Conservation (phyloP, 2,888 invertebrate species). For the Eupithecia insigniata region DNA sequence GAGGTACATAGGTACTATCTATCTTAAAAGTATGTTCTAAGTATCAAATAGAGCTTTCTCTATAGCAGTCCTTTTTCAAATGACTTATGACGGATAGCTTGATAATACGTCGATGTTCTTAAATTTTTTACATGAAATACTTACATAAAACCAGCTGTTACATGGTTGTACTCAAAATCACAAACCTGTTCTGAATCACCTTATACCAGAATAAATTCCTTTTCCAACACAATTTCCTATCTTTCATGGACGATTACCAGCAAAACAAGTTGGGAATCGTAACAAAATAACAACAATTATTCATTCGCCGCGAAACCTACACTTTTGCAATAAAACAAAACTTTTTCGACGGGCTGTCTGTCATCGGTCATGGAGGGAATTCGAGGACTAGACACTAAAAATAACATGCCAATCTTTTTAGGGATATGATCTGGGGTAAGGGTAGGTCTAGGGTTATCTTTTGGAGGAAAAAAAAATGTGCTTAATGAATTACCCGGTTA, state of each 20-base stretch:
- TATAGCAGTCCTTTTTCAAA: too few species aligned
- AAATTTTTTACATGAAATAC: too few species aligned
- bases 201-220: constrained; percentile 5
- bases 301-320: constrained; percentile 37
- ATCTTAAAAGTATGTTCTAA: too few species aligned
- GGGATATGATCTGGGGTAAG: neutral
- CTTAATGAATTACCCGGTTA: neutral
- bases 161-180: neutral
- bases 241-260: constrained; percentile 31
- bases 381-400: constrained; percentile 16
- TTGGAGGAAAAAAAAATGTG: neutral
- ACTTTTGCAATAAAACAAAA: constrained; percentile 58
- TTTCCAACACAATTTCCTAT: constrained; percentile 19
- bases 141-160: too few species aligned
- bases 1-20: too few species aligned
- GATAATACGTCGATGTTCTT: too few species aligned
- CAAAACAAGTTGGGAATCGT: constrained; percentile 33
- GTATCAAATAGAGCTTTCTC: too few species aligned
- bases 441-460: neutral
- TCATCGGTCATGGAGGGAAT: constrained; percentile 42
- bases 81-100: too few species aligned
- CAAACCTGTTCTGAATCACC: neutral
- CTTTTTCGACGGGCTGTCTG: constrained; percentile 55
- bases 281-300: constrained; percentile 40
- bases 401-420: neutral